Conservation (phyloP, 2,113 vertebrate species). For the Scopus umbretta region DNA sequence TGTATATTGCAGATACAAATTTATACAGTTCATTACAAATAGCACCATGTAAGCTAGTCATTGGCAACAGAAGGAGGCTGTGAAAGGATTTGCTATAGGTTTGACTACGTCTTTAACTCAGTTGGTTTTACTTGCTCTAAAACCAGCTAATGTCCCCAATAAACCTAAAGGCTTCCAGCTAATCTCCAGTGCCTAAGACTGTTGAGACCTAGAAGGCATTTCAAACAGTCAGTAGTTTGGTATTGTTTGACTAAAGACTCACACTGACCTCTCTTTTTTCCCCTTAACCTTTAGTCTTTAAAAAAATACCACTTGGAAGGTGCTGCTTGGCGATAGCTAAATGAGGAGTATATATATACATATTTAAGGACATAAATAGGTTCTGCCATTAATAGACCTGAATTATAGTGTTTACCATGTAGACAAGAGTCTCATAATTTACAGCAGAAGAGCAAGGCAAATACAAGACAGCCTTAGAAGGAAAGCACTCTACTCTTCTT, state of each 20-base stretch:
- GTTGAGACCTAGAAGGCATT: neutral
- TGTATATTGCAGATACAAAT: neutral
- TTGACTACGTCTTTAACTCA: neutral
- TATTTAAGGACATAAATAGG: neutral
- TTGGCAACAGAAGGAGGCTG: neutral
- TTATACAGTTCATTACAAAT: neutral
- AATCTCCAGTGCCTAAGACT: neutral
- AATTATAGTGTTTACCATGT: neutral
- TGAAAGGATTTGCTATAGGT: neutral
- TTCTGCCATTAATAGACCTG: neutral
- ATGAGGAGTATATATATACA: neutral
- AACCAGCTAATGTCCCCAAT: neutral
- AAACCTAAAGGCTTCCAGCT: neutral
- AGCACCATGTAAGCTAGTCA: neutral
- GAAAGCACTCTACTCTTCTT: neutral
- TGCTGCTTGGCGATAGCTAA: neutral
- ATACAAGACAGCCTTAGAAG: neutral
- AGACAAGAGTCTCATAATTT: neutral
- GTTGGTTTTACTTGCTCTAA: neutral
- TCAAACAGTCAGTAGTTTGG: neutral
- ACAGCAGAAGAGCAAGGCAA: neutral
- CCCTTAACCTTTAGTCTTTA: neutral
- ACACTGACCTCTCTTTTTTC: neutral
- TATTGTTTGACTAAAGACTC: neutral
- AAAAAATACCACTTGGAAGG: neutral